A percentile compares a stretch with the other conserved stretches of the same genome.
Conservation (phyloP, 1,140 invertebrate genomes). For the Sarcophaga peregrina region DNA sequence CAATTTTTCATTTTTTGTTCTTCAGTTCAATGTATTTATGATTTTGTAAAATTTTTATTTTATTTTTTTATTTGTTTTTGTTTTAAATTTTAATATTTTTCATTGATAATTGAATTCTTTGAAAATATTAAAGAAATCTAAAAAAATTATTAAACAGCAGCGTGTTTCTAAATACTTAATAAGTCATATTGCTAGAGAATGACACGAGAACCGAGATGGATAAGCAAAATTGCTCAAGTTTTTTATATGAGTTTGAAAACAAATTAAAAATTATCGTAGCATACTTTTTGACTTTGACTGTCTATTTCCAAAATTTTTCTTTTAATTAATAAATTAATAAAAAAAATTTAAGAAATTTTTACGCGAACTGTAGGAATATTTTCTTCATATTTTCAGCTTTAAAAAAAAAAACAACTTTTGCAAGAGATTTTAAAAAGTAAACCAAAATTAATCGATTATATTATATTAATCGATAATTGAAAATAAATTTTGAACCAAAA, state of each 20-base stretch:
- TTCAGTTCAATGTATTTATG: conserved; percentile 35
- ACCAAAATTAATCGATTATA: too few species aligned
- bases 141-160: background rate
- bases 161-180: background rate
- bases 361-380: background rate
- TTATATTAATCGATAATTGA: too few species aligned
- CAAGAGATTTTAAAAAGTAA: too few species aligned
- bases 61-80: background rate
- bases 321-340: background rate
- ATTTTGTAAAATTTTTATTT: conserved; percentile 34
- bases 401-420: too few species aligned
- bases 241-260: background rate
- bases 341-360: background rate
- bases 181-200: conserved; percentile 3
- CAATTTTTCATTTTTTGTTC: conserved; percentile 59
- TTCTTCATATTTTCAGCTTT: too few species aligned
- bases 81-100: conserved; percentile 28
- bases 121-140: conserved; percentile 24
- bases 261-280: too few species aligned
- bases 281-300: background rate
- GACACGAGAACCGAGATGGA: background rate
- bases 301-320: too few species aligned
- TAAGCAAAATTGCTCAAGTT: background rate
- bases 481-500: too few species aligned
- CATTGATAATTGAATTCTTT: background rate